These are phyloP conservation scores for Odontomachus brunneus DNA, from an alignment of 1,140 invertebrate species.

Conservation along the genomic window DNA sequence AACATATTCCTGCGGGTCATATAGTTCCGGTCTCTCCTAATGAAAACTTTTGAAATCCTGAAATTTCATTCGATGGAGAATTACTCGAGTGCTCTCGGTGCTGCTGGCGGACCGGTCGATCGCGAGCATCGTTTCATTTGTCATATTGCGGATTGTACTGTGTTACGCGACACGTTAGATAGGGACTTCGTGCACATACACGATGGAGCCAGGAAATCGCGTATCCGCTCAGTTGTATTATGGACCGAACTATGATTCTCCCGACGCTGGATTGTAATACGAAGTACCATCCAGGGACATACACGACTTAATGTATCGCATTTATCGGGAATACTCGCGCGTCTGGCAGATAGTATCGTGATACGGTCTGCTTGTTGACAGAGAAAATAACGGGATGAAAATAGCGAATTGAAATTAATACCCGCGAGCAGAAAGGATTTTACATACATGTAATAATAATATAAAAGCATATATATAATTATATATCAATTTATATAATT, in stretches of 20 bases:
- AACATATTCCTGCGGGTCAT: too few relatives aligned
- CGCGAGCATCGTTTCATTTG: conserved; percentile 9
- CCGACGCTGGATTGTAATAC: conserved; percentile 14
- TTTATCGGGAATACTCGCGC: conserved; percentile 33
- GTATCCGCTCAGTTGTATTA: conserved; percentile 36
- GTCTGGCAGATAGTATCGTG: background rate
- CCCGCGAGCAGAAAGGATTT: too few relatives aligned
- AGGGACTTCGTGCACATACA: conserved; percentile 19
- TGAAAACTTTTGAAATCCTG: too few relatives aligned
- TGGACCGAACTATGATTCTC: conserved; percentile 30
- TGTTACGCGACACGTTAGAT: conserved; percentile 6
- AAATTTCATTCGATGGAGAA: too few relatives aligned
- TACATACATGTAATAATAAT: too few relatives aligned
- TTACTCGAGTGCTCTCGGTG: too few relatives aligned
- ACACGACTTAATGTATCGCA: conserved; percentile 2
- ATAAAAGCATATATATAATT: too few relatives aligned
- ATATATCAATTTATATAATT: too few relatives aligned
- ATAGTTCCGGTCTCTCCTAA: too few relatives aligned
- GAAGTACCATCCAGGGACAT: conserved; percentile 9
- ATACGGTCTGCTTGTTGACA: background rate
- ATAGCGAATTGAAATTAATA: too few relatives aligned
- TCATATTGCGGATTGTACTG: background rate
- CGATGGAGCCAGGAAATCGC: conserved; percentile 47
- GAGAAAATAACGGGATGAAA: background rate
- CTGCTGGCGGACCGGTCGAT: too few relatives aligned